Percentiles rank a stretch among this genome's conserved stretches.
phyloP scores from a whole-genome alignment of 2,797 vertebrate species.

The Loriculus beryllinus region DNA sequence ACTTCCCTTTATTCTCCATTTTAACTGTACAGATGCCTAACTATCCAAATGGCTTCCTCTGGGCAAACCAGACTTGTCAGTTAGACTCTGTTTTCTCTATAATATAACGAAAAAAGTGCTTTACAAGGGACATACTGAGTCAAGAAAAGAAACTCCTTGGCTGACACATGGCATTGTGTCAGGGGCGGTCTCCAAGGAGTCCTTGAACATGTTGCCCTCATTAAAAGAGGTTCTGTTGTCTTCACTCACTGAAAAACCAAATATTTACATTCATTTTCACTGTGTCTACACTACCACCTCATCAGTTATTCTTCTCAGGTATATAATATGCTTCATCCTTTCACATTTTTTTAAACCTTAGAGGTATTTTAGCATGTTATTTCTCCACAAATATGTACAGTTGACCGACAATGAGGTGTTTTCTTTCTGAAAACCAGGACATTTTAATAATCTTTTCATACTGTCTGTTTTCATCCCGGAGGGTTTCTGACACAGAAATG shows the following conservation, averaged over 20 bases:
- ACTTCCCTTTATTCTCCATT: background rate
- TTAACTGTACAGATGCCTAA: background rate
- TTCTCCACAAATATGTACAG: slow-evolving; percentile 5
- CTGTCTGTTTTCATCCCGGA: background rate
- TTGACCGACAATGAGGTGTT: slow-evolving; percentile 24
- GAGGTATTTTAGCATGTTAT: background rate
- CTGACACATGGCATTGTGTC: background rate
- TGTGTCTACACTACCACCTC: background rate
- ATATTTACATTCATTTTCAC: slow-evolving; percentile 45
- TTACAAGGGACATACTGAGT: background rate
- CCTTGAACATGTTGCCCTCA: background rate
- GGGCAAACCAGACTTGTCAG: background rate
- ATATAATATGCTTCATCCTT: background rate
- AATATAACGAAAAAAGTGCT: background rate
- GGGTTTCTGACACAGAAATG: background rate
- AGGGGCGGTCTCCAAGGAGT: background rate
- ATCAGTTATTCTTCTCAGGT: slow-evolving; percentile 52
- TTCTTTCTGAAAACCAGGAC: slow-evolving; percentile 14
- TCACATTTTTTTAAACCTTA: background rate
- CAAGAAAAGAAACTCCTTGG: background rate
- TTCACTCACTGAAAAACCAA: background rate
- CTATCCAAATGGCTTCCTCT: background rate
- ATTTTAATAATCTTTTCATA: slow-evolving; percentile 25
- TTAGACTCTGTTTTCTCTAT: background rate
- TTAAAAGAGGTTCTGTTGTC: background rate